Percentiles rank a stretch among this genome's conserved stretches.
Evolutionary conservation across 2,888 invertebrate species (phyloP).

Genomic region (Teleiodes luculella): DNA sequence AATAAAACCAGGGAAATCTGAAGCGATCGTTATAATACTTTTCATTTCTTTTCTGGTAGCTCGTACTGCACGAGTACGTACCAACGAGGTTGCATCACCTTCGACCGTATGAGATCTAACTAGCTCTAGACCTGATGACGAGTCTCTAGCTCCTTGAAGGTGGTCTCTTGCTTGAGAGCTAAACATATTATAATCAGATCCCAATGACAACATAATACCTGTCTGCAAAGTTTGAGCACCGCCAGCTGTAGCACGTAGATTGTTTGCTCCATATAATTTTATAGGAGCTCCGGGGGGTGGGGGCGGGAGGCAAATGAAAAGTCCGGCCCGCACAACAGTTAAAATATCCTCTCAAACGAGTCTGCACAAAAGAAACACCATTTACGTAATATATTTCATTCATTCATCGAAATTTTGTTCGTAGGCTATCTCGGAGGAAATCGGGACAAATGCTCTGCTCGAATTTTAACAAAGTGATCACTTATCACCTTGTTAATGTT

Average conservation of each 20-base stretch:
- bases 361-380: constrained; percentile 47
- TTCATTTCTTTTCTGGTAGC: too few relatives aligned
- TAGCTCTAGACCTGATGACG: too few relatives aligned
- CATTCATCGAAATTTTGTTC: constrained; percentile 30
- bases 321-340: constrained; percentile 41
- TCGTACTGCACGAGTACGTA: too few relatives aligned
- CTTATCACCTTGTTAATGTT: neutral
- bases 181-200: too few relatives aligned
- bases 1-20: too few relatives aligned
- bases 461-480: neutral
- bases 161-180: too few relatives aligned
- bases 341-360: constrained; percentile 50
- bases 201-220: too few relatives aligned
- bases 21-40: too few relatives aligned
- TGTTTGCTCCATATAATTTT: constrained; percentile 67
- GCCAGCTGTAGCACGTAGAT: constrained; percentile 40
- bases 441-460: constrained; percentile 5
- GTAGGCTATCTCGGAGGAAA: neutral
- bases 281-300: constrained; percentile 41
- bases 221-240: too few relatives aligned
- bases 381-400: constrained; percentile 56
- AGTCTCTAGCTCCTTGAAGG: too few relatives aligned
- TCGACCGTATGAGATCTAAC: too few relatives aligned
- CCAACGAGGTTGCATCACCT: too few relatives aligned
- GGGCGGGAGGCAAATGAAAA: constrained; percentile 46